Base-by-base conservation (phyloP, 2,113 vertebrate species). In the Hymenochirus boettgeri region DNA sequence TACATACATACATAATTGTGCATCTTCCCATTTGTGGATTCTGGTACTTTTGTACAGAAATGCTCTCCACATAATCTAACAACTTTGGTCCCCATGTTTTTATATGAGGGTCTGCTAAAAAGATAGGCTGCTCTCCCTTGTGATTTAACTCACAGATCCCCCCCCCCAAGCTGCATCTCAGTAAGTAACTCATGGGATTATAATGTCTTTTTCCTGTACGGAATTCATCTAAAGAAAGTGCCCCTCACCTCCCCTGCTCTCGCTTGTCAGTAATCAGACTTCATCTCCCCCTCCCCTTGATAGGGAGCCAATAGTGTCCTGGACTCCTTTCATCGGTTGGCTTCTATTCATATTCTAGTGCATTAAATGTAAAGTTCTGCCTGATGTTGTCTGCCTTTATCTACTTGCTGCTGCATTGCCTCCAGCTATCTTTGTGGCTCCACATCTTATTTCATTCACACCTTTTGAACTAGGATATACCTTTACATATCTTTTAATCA, bases 261-360 rank as follows among this genome's bases (percentile, higher is more conserved):
- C n/a, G n/a, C 26, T 26, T 31, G 13, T 31, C 52, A 27, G 6
- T 29, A 17, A 9, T 5, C 12, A 19, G 22, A 25, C 52, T 8
- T 6, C 52, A 25, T 55, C 52, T 23, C 52, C 25, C 25, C 26
- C 52, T 18, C 25, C n/a, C 52, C 25, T 55, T 15, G 17, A 55
- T 6, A 18, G 26, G 25, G 25, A 55, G 17, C 25, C 26, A 55
- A 55, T 31, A 18, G 52, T 17, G 17, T 18, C 8, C 15, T n/a
- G 9, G 24, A 9, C 52, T 55, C 52, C 26, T 9, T 17, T 25
- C 10, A 55, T 29, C 25, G 31, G 3, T 17, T 3, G 13, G 52
- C 52, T 15, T 13, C 33, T 12, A 35, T 24, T 23, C 50, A 13
- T 10, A 24, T 2, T 25, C 7, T 24, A 13, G 22, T 10, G 23